A percentile compares a stretch with the other conserved stretches of the same genome.
These are phyloP conservation scores for Chalcosyrphus nemorum DNA, from an alignment of 2,888 invertebrate genomes.

Conservation along the genomic window DNA sequence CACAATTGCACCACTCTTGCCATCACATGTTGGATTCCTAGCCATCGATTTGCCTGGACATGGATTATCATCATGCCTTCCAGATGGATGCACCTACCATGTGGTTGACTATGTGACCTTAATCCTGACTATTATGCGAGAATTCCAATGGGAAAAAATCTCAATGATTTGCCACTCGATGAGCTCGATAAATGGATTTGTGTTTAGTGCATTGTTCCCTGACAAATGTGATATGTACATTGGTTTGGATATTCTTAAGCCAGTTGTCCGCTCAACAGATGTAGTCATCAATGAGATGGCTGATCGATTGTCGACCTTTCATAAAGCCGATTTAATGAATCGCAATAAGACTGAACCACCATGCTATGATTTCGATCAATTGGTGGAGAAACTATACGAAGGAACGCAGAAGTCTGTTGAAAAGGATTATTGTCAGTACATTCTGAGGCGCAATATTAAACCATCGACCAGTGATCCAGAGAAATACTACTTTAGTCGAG, in stretches of 20 bases:
- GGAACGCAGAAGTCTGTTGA: slow-evolving; percentile 84
- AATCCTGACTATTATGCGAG: slow-evolving; percentile 84
- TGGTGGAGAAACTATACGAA: slow-evolving; percentile 83
- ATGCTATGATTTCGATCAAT: slow-evolving; percentile 85
- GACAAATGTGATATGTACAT: slow-evolving; percentile 82
- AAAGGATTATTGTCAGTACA: slow-evolving; percentile 83
- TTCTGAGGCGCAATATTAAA: slow-evolving; percentile 84
- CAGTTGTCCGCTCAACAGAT: slow-evolving; percentile 74
- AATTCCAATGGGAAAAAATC: slow-evolving; percentile 87
- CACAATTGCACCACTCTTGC: slow-evolving; percentile 85
- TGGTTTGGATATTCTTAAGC: slow-evolving; percentile 79
- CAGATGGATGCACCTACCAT: slow-evolving; percentile 84
- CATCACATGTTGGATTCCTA: slow-evolving; percentile 82
- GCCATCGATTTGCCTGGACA: slow-evolving; percentile 88
- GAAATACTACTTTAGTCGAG: slow-evolving; percentile 86
- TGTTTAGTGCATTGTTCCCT: slow-evolving; percentile 85
- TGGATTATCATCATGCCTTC: slow-evolving; percentile 87
- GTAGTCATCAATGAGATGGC: slow-evolving; percentile 77
- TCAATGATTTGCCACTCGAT: slow-evolving; percentile 88
- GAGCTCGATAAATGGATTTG: slow-evolving; percentile 85
- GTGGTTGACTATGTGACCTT: slow-evolving; percentile 81
- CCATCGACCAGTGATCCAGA: slow-evolving; percentile 84
- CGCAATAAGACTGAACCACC: slow-evolving; percentile 83
- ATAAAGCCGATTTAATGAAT: slow-evolving; percentile 81
- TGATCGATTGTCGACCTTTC: slow-evolving; percentile 81